Evolutionary conservation across 2,113 vertebrate genomes (phyloP), one percentile per base, ranked within the genome.

Genomic region (Helogale parvula): DNA sequence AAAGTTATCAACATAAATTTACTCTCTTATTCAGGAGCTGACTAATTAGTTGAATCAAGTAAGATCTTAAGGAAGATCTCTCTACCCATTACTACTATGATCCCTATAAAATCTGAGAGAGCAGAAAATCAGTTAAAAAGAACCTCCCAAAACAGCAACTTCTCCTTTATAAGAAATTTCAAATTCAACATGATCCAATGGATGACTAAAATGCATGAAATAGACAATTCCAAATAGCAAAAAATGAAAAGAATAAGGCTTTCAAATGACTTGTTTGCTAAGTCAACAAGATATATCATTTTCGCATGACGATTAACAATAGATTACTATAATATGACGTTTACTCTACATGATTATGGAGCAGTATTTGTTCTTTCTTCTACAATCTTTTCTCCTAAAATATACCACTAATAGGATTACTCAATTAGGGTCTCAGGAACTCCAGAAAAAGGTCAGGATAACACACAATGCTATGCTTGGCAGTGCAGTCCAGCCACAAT

Each of bases 401-500:
- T 68, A 87, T 12, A 82, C 92, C 52, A 85, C 92, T 92, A 93
- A 95, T 93, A 85, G 50, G 87, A 87, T 95, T 96, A 92, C 93
- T 96, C 93, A 93, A 41, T 96, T 54, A 97, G 50, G 83, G 66
- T 72, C 80, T 54, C 54, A 65, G 79, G 80, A 90, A 91, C 84
- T 66, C 50, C 79, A 96, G 60, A 29, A 90, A 86, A 96, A 86
- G 82, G 88, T 96, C 92, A 95, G 96, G 45, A 80, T 50, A 97
- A 81, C 80, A 96, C 72, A 90, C 45, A 66, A 66, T 82, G 71
- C 93, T 96, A 33, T 95, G 87, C 66, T 92, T 95, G 94, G 97
- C 96, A 97, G 45, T 72, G 65, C 93, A 63, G 52, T 47, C 10
- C 66, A 97, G 88, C 96, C 97, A 96, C 97, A 97, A 50, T 8